Percentiles rank a stretch among this genome's conserved stretches.
These are phyloP conservation scores for Schrankia costaestrigalis DNA, from an alignment of 2,888 invertebrate genomes.

Conservation along the genomic window DNA sequence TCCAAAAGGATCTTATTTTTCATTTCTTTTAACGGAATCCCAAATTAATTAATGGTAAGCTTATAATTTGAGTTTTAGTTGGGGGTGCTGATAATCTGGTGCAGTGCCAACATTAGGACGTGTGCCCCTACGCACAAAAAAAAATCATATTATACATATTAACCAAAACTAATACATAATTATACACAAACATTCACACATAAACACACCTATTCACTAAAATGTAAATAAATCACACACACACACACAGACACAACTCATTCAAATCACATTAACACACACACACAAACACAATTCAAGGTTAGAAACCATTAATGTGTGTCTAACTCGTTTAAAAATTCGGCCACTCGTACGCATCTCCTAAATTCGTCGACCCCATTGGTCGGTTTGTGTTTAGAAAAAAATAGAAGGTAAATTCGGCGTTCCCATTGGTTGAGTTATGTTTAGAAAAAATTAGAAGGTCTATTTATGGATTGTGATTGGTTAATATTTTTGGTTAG, in stretches of 20 bases:
- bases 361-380: slow-evolving; percentile 44
- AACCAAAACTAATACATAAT: too few relatives aligned
- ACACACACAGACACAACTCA: slow-evolving; percentile 42
- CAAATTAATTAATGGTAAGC: too few relatives aligned
- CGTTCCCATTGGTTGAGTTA: slow-evolving; percentile 45
- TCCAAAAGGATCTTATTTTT: too few relatives aligned
- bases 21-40: too few relatives aligned
- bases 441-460: slow-evolving; percentile 61
- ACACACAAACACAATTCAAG: neutral
- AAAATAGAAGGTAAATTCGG: slow-evolving; percentile 47
- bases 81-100: too few relatives aligned
- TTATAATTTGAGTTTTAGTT: too few relatives aligned
- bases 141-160: too few relatives aligned
- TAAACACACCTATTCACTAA: slow-evolving; percentile 66
- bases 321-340: slow-evolving; percentile 62
- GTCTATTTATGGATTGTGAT: slow-evolving; percentile 24
- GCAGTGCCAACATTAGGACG: too few relatives aligned
- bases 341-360: slow-evolving; percentile 66
- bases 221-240: slow-evolving; percentile 62
- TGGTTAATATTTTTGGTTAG: slow-evolving; percentile 36
- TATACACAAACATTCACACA: slow-evolving; percentile 47
- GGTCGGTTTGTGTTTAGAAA: slow-evolving; percentile 53
- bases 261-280: slow-evolving; percentile 5
- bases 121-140: too few relatives aligned
- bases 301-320: slow-evolving; percentile 54